Evolutionary conservation across 2,888 invertebrate species (phyloP).

Genomic region (Drosophila putrida): DNA sequence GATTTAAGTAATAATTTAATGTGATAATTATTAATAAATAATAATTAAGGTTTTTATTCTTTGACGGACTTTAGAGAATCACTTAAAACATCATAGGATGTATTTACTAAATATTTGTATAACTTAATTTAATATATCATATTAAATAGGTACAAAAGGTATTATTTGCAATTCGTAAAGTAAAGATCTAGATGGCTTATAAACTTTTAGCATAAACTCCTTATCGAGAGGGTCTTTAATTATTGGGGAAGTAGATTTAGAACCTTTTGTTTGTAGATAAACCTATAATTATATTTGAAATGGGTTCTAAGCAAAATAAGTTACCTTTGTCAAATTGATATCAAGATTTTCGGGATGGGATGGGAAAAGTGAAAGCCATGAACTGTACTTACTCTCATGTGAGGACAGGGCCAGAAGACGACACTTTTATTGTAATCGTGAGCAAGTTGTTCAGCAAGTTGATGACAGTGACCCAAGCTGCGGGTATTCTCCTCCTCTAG

Average conservation of each 20-base stretch:
- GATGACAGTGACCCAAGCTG: slow-evolving; percentile 83
- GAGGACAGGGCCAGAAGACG: slow-evolving; percentile 85
- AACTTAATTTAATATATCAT: too few species aligned
- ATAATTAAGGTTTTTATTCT: too few species aligned
- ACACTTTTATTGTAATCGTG: slow-evolving; percentile 84
- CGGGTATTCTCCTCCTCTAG: slow-evolving; percentile 31
- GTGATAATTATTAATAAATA: too few species aligned
- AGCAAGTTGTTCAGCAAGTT: slow-evolving; percentile 83
- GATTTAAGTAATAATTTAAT: too few species aligned
- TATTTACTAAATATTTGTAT: too few species aligned
- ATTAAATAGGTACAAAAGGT: too few species aligned
- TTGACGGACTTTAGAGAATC: too few species aligned
- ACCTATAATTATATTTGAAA: slow-evolving; percentile 4
- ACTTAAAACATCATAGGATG: too few species aligned
- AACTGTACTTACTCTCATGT: slow-evolving; percentile 84
- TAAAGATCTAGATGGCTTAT: too few species aligned
- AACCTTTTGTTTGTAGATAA: slow-evolving; percentile 1
- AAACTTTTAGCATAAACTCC: background rate
- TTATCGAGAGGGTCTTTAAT: background rate
- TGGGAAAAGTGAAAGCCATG: background rate
- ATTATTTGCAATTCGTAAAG: too few species aligned
- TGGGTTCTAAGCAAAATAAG: background rate
- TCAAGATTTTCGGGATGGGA: background rate
- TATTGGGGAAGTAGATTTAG: background rate
- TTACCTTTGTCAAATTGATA: slow-evolving; percentile 5